A percentile compares a stretch with the other conserved stretches of the same genome.
Conservation (phyloP, 2,888 invertebrate species). For the Hydriomena furcata region DNA sequence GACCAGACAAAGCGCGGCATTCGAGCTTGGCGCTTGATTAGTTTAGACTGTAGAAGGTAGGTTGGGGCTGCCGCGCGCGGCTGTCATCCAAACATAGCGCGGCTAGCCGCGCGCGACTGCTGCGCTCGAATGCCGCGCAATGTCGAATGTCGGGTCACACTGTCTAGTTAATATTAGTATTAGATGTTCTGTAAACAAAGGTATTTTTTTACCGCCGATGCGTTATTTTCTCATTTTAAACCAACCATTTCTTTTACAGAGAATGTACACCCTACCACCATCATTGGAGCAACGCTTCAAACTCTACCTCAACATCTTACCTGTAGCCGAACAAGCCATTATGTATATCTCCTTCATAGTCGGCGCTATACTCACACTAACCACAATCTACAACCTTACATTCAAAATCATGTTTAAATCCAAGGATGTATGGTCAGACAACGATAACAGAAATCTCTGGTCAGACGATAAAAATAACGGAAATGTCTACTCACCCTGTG, state of each 20-base stretch:
- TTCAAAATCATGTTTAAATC: conserved; percentile 75
- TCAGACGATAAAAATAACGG: conserved; percentile 43
- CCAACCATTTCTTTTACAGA: conserved; percentile 75
- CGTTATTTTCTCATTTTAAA: not conserved
- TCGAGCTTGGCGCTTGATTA: too few species aligned
- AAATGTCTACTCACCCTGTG: conserved; percentile 67
- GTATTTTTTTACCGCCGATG: not conserved
- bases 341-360: conserved; percentile 83
- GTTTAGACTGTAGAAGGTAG: too few species aligned
- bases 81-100: too few species aligned
- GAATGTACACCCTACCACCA: conserved; percentile 87
- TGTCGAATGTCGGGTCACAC: too few species aligned
- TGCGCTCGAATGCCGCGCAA: too few species aligned
- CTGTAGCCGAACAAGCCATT: conserved; percentile 81
- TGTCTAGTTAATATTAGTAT: too few species aligned
- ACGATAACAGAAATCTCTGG: conserved; percentile 45
- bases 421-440: conserved; percentile 51
- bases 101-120: too few species aligned
- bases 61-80: too few species aligned
- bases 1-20: too few species aligned
- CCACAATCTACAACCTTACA: conserved; percentile 72
- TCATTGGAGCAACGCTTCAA: conserved; percentile 85
- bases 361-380: conserved; percentile 75
- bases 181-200: too few species aligned
- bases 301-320: conserved; percentile 89